Evolutionary conservation across 2,888 invertebrate genomes (phyloP).

Genomic region (Halocaridina rubra): DNA sequence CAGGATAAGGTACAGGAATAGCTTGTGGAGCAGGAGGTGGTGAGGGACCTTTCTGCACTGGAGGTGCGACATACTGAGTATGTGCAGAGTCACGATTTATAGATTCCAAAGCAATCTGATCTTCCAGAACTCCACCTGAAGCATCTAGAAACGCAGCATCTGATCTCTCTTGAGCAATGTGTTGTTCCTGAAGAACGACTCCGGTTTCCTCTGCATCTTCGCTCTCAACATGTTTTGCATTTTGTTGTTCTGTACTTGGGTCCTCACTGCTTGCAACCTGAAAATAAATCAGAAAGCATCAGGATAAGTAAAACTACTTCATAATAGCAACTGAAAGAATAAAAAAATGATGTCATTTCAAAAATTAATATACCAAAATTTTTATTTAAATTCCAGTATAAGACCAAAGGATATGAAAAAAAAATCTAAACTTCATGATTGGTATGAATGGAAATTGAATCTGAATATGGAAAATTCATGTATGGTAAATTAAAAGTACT

Average conservation of each 20-base stretch:
- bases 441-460: no score
- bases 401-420: background rate
- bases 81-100: conserved; percentile 40
- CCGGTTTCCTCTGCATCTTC: no score
- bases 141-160: background rate
- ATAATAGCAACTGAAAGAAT: no score
- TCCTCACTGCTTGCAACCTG: conserved; percentile 52
- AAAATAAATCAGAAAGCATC: background rate
- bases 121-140: background rate
- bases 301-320: background rate
- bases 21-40: conserved; percentile 21
- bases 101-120: conserved; percentile 60
- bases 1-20: conserved; percentile 49
- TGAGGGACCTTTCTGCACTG: no score
- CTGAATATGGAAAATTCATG: no score
- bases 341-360: background rate
- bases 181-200: background rate
- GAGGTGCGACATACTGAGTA: background rate
- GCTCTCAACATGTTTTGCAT: no score
- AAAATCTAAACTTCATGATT: background rate
- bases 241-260: background rate
- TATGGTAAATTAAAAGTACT: no score
- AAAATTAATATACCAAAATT: background rate
- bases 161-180: conserved; percentile 43
- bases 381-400: background rate